phyloP scores from a whole-genome alignment of 2,113 vertebrate genomes.

The Phalacrocorax aristotelis region DNA sequence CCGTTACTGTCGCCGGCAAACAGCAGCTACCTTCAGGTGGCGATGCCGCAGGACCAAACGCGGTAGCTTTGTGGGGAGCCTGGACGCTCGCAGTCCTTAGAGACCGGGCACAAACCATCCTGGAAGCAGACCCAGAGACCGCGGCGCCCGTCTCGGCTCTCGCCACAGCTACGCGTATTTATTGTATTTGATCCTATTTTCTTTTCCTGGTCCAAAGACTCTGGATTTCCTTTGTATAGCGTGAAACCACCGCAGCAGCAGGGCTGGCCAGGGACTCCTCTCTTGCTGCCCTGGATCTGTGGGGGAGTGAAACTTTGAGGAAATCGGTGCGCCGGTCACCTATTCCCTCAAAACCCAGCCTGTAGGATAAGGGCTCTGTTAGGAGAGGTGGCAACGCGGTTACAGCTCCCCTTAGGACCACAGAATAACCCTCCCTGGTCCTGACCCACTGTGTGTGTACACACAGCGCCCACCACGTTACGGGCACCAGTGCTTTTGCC shows the following conservation, averaged over 20 bases:
- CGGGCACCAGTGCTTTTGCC: fast-evolving
- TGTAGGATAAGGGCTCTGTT: background rate
- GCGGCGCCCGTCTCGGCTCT: background rate
- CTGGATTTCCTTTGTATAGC: constrained; percentile 56
- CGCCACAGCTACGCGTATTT: background rate
- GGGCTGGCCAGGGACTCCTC: constrained; percentile 55
- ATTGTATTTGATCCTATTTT: constrained; percentile 15
- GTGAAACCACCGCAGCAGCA: constrained; percentile 61
- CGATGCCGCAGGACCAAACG: background rate
- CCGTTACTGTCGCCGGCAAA: background rate
- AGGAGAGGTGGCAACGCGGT: background rate
- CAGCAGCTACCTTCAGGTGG: background rate
- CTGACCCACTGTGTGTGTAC: background rate
- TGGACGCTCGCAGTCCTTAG: background rate
- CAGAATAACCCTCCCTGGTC: background rate
- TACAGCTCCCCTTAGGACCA: fast-evolving
- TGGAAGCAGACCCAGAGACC: background rate
- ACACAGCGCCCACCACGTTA: background rate
- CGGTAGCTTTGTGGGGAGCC: background rate
- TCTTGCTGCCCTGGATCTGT: constrained; percentile 60
- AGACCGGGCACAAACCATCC: background rate
- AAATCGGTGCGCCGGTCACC: background rate
- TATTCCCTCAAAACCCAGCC: background rate
- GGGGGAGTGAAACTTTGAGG: constrained; percentile 61
- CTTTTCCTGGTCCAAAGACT: constrained; percentile 50